Evolutionary conservation across 2,113 vertebrate species (phyloP).

Genomic region (Platichthys flesus): DNA sequence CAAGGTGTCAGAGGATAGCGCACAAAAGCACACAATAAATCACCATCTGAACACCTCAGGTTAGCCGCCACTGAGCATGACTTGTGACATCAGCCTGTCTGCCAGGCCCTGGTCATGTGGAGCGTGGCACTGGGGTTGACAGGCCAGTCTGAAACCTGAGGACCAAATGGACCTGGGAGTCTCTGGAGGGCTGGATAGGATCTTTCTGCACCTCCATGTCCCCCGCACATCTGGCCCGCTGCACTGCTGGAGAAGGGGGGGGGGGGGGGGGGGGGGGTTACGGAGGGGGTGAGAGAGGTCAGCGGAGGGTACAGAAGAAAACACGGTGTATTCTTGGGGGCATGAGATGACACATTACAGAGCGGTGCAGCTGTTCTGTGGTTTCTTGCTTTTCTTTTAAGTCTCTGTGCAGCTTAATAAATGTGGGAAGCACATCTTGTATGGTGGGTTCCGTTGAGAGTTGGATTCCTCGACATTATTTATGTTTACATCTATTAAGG

Average conservation of each 20-base stretch:
- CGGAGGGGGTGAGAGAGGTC: slow-evolving; percentile 5
- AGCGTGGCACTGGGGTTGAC: slow-evolving; percentile 44
- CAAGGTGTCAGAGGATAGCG: not conserved
- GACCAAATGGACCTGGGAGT: slow-evolving; percentile 40
- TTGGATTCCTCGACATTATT: not conserved
- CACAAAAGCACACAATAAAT: slow-evolving; percentile 8
- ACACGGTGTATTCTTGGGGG: slow-evolving; percentile 12
- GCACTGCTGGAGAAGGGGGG: slow-evolving; percentile 28
- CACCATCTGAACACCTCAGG: slow-evolving; percentile 39
- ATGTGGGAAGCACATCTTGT: slow-evolving; percentile 15
- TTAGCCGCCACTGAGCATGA: slow-evolving; percentile 24
- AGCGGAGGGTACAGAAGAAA: not conserved
- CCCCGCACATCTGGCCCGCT: slow-evolving; percentile 53
- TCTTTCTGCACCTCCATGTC: slow-evolving; percentile 61
- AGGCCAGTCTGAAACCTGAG: slow-evolving; percentile 38
- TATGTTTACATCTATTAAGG: not conserved
- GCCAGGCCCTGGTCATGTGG: slow-evolving; percentile 35
- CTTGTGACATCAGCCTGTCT: slow-evolving; percentile 48
- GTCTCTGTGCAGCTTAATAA: slow-evolving; percentile 15
- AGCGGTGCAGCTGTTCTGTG: slow-evolving; percentile 40
- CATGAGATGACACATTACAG: slow-evolving; percentile 1
- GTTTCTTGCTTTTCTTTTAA: slow-evolving; percentile 22
- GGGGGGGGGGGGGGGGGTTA: slow-evolving; percentile 10
- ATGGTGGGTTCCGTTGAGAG: slow-evolving; percentile 5
- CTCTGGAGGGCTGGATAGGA: slow-evolving; percentile 50